Conservation (phyloP, 2,113 vertebrate species). For the Alligator sinensis region DNA sequence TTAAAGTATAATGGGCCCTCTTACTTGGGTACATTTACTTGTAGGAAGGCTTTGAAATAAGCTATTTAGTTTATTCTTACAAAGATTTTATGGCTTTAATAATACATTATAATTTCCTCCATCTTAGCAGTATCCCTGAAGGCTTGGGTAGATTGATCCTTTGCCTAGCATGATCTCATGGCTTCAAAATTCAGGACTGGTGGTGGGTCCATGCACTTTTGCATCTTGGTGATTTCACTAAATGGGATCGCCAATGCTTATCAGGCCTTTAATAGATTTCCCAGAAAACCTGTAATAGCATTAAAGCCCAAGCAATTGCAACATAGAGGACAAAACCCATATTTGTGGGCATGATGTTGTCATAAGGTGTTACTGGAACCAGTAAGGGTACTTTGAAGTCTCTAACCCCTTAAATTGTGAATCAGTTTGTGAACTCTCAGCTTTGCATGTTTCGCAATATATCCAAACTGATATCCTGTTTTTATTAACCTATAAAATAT, state of each 20-base stretch:
- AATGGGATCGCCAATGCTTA: not conserved
- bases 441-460: constrained; percentile 26
- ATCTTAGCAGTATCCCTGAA: not conserved
- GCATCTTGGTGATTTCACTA: not conserved
- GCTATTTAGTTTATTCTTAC: not conserved
- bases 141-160: not conserved
- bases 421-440: not conserved
- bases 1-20: not conserved
- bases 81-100: not conserved
- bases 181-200: not conserved
- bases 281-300: constrained; percentile 19
- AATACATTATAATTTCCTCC: not conserved
- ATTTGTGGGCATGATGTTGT: constrained; percentile 6
- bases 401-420: not conserved
- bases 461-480: not conserved
- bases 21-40: constrained; percentile 31
- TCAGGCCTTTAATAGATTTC: constrained; percentile 29
- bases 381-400: constrained; percentile 32
- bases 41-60: not conserved
- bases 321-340: not conserved
- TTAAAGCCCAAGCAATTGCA: not conserved
- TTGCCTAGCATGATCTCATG: not conserved
- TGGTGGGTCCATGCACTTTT: not conserved
- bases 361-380: constrained; percentile 47
- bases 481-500: not conserved